Base-by-base conservation (phyloP, 2,888 invertebrate genomes). In the Ectemnius lituratus region DNA sequence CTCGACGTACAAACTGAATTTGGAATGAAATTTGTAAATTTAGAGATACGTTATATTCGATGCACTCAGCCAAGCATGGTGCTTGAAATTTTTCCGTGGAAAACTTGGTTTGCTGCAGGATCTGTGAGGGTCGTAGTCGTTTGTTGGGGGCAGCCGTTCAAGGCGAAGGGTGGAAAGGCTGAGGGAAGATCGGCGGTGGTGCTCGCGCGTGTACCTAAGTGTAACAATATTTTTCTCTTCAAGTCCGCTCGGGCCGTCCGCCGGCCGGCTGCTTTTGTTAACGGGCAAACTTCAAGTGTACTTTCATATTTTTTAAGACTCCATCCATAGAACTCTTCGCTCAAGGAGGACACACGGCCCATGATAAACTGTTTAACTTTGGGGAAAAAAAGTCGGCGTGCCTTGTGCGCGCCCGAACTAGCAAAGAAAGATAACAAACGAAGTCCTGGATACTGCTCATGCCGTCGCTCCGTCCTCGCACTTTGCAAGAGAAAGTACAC, bases 211-310 rank as follows among this genome's bases (percentile, higher is more conserved):
- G 59, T 61, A 28, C 66, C 70, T 58, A 57, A 63, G 62, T 63
- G 68, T 73, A 74, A 79, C 76, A 64, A 74, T 81, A 82, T 82
- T 79, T 81, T 66, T 81, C 82, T 57, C 66, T 62, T 58, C 52
- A 66, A 72, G 81, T 70, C 62, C 46, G 27, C 60, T 13, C 52
- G 65, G 8, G 11, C 37, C 37, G 37, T 52, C 59, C 67, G 63
- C 67, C 47, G 66, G 49, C 37, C 46, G 57, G 63, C 47, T 49
- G 63, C 56, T 73, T 66, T 70, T 72, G 80, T 75, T 82, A 81
- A 81, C 81, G 76, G 71, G 68, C 68, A 63, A 82, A 82, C 74
- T 82, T 81, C 57, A 62, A 65, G 69, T 47, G 63, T 23, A 65
- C 70, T 75, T 49, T 60, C 67, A 49, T 69, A 82, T 82, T 70